These are phyloP conservation scores for Cisticola juncidis DNA, from an alignment of 2,113 vertebrate genomes.

Conservation along the genomic window DNA sequence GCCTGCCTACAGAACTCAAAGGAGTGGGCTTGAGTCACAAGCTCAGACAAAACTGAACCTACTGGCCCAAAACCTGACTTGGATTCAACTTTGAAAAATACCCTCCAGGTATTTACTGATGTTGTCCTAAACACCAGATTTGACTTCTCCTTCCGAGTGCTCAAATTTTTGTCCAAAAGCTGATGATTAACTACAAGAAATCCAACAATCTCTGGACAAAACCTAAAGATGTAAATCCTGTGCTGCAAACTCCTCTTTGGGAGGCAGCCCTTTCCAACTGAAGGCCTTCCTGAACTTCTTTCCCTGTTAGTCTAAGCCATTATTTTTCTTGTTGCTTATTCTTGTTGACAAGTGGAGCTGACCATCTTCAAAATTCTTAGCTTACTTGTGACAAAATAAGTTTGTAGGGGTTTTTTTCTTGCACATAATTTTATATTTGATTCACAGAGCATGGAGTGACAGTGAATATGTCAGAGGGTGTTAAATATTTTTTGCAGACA, in stretches of 20 bases:
- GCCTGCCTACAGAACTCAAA: background rate
- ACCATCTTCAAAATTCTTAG: conserved; percentile 38
- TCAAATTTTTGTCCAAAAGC: background rate
- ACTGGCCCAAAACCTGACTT: background rate
- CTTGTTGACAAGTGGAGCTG: conserved; percentile 45
- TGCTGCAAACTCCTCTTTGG: background rate
- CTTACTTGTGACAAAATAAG: conserved; percentile 45
- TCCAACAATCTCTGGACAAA: background rate
- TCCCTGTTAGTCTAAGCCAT: background rate
- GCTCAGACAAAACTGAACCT: background rate
- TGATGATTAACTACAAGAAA: background rate
- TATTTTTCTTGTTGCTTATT: conserved; percentile 42
- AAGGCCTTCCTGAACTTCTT: background rate
- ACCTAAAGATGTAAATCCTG: background rate
- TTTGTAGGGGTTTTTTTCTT: conserved; percentile 26
- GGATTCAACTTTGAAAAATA: background rate
- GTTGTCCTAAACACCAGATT: background rate
- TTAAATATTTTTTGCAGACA: conserved; percentile 45
- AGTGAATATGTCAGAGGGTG: conserved; percentile 35
- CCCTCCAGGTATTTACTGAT: background rate
- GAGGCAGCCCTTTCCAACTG: background rate
- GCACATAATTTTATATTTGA: conserved; percentile 46
- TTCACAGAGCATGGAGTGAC: conserved; percentile 40
- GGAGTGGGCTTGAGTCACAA: background rate
- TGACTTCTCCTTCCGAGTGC: background rate